phyloP scores from a whole-genome alignment of 2,888 invertebrate genomes.

The Byasa hedistus region DNA sequence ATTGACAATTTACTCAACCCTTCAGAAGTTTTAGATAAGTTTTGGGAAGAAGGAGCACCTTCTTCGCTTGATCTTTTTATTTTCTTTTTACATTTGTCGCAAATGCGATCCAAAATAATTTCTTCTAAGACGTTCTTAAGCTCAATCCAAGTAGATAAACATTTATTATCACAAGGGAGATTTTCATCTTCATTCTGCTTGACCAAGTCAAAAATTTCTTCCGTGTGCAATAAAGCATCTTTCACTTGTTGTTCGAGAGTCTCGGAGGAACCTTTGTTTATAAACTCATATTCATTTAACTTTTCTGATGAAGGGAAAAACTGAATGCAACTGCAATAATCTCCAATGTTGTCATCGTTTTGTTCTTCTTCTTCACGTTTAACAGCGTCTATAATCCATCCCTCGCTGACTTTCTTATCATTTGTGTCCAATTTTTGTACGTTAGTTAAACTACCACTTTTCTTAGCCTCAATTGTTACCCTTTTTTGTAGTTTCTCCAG shows the following conservation, averaged over 20 bases:
- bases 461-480: not conserved
- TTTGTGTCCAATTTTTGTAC: not conserved
- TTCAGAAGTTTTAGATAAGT: constrained; percentile 4
- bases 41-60: constrained; percentile 8
- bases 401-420: not conserved
- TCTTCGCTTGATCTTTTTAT: constrained; percentile 2
- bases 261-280: not conserved
- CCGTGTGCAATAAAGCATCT: not conserved
- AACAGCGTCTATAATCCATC: not conserved
- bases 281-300: not conserved
- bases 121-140: constrained; percentile 36
- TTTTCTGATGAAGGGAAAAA: not conserved
- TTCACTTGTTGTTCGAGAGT: not conserved
- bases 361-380: constrained; percentile 1
- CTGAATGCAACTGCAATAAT: constrained; percentile 1
- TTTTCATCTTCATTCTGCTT: constrained; percentile 30
- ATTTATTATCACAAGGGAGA: constrained; percentile 34
- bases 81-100: constrained; percentile 31
- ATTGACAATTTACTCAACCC: constrained; percentile 15
- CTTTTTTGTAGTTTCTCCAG: not conserved
- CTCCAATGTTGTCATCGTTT: not conserved
- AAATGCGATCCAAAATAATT: constrained; percentile 31
- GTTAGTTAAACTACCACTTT: not conserved
- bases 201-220: constrained; percentile 11
- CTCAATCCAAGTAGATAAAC: constrained; percentile 37